phyloP scores from a whole-genome alignment of 2,888 invertebrate species.

The Heteropelma amictum region DNA sequence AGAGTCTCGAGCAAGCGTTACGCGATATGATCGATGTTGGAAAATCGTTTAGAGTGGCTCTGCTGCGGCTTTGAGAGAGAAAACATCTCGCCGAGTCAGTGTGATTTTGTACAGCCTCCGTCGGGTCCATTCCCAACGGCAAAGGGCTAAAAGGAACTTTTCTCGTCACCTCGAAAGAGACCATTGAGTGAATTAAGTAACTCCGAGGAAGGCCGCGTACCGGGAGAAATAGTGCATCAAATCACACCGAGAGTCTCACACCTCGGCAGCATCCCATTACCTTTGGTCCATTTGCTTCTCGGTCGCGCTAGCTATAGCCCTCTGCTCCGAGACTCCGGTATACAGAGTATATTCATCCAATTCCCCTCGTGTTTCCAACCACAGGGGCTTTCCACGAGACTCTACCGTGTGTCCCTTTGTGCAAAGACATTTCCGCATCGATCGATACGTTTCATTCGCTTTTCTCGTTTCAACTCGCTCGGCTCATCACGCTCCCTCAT shows the following conservation, averaged over 20 bases:
- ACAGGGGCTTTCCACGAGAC: not conserved
- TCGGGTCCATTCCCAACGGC: not conserved
- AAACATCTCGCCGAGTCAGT: constrained; percentile 33
- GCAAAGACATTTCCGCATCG: constrained; percentile 25
- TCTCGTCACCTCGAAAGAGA: constrained; percentile 46
- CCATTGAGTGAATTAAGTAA: constrained; percentile 64
- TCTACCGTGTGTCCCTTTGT: constrained; percentile 2
- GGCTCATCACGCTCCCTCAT: too few relatives aligned
- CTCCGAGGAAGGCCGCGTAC: constrained; percentile 39
- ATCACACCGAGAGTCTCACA: constrained; percentile 39
- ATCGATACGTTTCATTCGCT: constrained; percentile 13
- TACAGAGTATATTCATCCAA: constrained; percentile 63
- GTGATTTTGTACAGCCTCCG: not conserved
- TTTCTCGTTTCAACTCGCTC: not conserved
- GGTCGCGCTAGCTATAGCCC: constrained; percentile 7
- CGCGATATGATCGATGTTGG: constrained; percentile 45
- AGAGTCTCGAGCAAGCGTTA: constrained; percentile 25
- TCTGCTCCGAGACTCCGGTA: not conserved
- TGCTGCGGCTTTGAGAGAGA: constrained; percentile 12
- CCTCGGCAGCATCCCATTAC: constrained; percentile 45
- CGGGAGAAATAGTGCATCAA: constrained; percentile 40
- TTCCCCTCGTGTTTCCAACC: constrained; percentile 62
- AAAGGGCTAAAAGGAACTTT: constrained; percentile 32
- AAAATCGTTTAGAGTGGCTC: constrained; percentile 37
- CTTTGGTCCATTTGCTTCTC: constrained; percentile 55